These are phyloP conservation scores for Malurus elegans DNA, from an alignment of 2,113 vertebrate species.

Conservation along the genomic window DNA sequence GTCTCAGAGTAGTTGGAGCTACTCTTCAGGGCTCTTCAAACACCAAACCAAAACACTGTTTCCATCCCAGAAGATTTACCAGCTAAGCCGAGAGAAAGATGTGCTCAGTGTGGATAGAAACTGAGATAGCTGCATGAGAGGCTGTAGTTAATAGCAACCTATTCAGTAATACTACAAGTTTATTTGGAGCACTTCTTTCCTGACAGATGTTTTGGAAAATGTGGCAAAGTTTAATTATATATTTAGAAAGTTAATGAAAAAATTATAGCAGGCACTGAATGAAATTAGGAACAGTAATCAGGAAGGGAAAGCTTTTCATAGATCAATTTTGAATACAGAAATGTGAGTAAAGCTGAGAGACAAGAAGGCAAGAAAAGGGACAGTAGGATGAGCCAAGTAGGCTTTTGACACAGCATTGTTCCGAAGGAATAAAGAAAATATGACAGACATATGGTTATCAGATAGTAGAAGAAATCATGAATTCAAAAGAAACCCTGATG, in stretches of 20 bases:
- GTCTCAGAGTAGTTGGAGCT: not conserved
- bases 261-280: not conserved
- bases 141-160: not conserved
- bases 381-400: not conserved
- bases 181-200: not conserved
- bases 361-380: not conserved
- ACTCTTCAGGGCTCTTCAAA: not conserved
- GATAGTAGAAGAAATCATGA: not conserved
- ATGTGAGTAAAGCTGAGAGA: not conserved
- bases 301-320: not conserved
- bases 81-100: not conserved
- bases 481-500: not conserved
- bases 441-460: not conserved
- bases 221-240: not conserved
- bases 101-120: not conserved
- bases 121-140: not conserved
- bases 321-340: not conserved
- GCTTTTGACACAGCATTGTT: not conserved
- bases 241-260: conserved; percentile 12
- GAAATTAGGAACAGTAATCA: conserved; percentile 21
- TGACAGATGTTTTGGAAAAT: conserved; percentile 15
- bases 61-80: not conserved
- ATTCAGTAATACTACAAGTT: not conserved
- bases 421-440: not conserved
- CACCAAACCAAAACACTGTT: not conserved